Percentiles rank a stretch among this genome's conserved stretches.
These are phyloP conservation scores for Chymomyza costata DNA, from an alignment of 1,140 invertebrate species.

Conservation along the genomic window DNA sequence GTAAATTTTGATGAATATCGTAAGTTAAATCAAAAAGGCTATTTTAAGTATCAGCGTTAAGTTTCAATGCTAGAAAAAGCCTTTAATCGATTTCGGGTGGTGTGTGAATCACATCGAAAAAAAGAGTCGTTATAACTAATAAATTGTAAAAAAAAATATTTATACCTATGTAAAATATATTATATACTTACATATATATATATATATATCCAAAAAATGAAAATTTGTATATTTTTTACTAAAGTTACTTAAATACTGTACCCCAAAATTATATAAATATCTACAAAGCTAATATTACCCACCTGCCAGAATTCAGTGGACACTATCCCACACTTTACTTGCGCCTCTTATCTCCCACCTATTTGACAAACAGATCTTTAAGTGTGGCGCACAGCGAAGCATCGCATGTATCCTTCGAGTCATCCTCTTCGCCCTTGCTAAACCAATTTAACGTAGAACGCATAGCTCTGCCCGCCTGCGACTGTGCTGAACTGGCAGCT, in stretches of 20 bases:
- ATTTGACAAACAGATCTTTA: slow-evolving; percentile 89
- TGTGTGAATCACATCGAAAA: no score
- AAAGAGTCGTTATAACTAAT: no score
- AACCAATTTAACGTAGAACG: slow-evolving; percentile 70
- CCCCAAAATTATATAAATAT: not conserved
- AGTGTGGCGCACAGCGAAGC: slow-evolving; percentile 86
- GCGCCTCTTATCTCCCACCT: slow-evolving; percentile 62
- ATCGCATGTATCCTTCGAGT: slow-evolving; percentile 82
- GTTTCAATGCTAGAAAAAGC: no score
- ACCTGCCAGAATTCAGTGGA: slow-evolving; percentile 2
- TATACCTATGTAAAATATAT: no score
- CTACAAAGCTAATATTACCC: slow-evolving; percentile 11
- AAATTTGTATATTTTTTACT: not conserved
- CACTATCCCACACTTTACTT: slow-evolving; percentile 40
- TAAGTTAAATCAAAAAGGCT: no score
- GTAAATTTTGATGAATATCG: no score
- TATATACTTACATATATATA: not conserved
- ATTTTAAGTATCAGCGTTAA: no score
- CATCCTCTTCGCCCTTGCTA: slow-evolving; percentile 78
- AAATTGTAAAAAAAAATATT: no score
- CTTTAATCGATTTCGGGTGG: no score
- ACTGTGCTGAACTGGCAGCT: slow-evolving; percentile 50
- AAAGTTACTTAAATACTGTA: not conserved
- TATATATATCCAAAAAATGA: not conserved
- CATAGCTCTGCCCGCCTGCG: slow-evolving; percentile 58